phyloP scores from a whole-genome alignment of 2,113 vertebrate species.

The Otolemur garnettii region DNA sequence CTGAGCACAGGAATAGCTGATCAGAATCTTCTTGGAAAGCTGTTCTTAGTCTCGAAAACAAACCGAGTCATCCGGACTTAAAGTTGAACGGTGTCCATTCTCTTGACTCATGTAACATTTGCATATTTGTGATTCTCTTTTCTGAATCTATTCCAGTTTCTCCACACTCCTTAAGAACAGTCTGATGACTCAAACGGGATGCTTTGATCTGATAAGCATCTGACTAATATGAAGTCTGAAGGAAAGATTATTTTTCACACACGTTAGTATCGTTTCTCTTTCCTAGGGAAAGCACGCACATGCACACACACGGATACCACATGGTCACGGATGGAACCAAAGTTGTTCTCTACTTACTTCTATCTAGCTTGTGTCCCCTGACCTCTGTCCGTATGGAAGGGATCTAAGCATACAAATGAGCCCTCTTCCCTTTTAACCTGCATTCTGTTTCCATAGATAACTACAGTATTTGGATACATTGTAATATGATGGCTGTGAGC shows the following conservation, averaged over 20 bases:
- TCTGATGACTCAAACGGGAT: background rate
- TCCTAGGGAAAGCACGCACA: background rate
- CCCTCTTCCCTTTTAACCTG: background rate
- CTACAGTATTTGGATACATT: background rate
- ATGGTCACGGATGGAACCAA: background rate
- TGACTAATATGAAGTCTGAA: background rate
- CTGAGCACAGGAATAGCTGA: background rate
- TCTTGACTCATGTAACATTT: background rate
- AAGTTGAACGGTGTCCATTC: slow-evolving; percentile 23
- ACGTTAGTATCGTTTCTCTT: background rate
- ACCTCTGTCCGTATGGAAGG: background rate
- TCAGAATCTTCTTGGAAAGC: background rate
- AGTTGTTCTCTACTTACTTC: background rate
- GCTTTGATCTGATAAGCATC: background rate
- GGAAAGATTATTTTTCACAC: background rate
- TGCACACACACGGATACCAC: background rate
- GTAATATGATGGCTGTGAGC: background rate
- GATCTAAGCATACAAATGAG: background rate
- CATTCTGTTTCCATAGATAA: background rate
- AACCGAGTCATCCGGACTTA: background rate
- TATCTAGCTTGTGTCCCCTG: background rate
- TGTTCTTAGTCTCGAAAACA: background rate
- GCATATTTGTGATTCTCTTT: slow-evolving; percentile 4
- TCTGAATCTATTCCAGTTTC: background rate
- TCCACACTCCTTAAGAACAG: slow-evolving; percentile 35